Evolutionary conservation across 2,113 vertebrate genomes (phyloP), one percentile per base, ranked within the genome.

Genomic region (Cromileptes altivelis): DNA sequence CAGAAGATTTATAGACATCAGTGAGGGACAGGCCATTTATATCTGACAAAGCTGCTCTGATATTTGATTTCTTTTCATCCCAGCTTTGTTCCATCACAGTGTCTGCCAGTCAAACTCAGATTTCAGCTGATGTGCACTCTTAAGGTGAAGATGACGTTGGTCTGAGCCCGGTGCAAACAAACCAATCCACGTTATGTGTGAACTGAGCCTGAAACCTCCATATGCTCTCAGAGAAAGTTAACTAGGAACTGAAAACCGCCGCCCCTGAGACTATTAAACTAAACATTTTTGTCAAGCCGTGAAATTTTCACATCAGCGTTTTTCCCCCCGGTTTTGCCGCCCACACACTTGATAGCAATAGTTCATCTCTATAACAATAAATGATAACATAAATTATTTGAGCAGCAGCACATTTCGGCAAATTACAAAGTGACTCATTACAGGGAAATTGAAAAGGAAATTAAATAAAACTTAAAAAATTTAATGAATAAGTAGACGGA

Each of bases 71-170:
- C 0, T 33, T 53, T 79, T 18, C 4, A 55, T 49, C 53, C 30
- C 8, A 40, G 57, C 17, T 37, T 19, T 25, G 33, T 37, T 62
- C 7, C n/a, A 4, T 49, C 4, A 18, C 40, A 18, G 23, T 11
- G 27, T 67, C 45, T 52, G 49, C 18, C 25, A 62, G 65, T 50
- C 11, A 65, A 65, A 72, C 55, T 79, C 82, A 56, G 56, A 72
- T 71, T 71, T 71, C 42, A 77, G 67, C 67, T 18, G 52, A 78
- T 77, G 52, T 60, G 68, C 67, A 42, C 45, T 50, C 55, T 56
- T 8, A 37, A 40, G 27, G 74, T 71, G 58, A 82, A 70, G 14
- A 69, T 74, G 55, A 61, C 49, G 33, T 33, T 33, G 61, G 45
- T 74, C 70, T 73, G 75, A 78, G 30, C 11, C 47, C 4, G 14